Conservation (phyloP, 2,888 invertebrate genomes). For the Anorthoa munda region DNA sequence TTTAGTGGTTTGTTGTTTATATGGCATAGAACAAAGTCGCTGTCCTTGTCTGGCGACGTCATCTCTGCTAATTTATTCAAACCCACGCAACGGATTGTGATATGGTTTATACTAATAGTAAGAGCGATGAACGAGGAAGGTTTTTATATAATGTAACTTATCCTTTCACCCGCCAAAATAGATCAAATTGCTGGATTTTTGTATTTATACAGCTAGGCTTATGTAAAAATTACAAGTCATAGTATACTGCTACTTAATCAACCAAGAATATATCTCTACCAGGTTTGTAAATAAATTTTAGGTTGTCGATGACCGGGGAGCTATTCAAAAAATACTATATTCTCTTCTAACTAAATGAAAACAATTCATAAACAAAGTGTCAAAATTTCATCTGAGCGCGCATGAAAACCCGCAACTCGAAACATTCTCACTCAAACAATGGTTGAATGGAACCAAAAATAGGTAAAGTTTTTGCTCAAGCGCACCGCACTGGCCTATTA, state of each 20-base stretch:
- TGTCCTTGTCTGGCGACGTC: no score
- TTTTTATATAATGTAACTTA: no score
- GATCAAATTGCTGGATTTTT: no score
- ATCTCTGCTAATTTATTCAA: no score
- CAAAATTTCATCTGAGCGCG: constrained; percentile 3
- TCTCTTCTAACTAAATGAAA: not conserved
- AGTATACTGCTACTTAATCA: not conserved
- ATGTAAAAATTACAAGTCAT: no score
- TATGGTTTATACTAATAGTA: no score
- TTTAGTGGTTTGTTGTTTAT: not conserved
- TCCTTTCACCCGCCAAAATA: no score
- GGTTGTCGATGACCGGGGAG: not conserved
- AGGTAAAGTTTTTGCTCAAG: constrained; percentile 33
- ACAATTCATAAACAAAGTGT: constrained; percentile 13
- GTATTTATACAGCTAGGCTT: no score
- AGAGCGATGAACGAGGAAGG: no score
- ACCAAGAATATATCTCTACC: not conserved
- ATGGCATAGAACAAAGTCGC: no score
- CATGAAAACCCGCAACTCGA: constrained; percentile 19
- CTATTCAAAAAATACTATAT: not conserved
- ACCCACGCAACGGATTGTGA: no score
- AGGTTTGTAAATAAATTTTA: not conserved
- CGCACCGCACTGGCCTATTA: constrained; percentile 37
- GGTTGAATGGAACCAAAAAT: constrained; percentile 21
- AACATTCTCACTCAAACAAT: constrained; percentile 7